Evolutionary conservation across 2,888 invertebrate genomes (phyloP).

Genomic region (Spilarctia lutea): DNA sequence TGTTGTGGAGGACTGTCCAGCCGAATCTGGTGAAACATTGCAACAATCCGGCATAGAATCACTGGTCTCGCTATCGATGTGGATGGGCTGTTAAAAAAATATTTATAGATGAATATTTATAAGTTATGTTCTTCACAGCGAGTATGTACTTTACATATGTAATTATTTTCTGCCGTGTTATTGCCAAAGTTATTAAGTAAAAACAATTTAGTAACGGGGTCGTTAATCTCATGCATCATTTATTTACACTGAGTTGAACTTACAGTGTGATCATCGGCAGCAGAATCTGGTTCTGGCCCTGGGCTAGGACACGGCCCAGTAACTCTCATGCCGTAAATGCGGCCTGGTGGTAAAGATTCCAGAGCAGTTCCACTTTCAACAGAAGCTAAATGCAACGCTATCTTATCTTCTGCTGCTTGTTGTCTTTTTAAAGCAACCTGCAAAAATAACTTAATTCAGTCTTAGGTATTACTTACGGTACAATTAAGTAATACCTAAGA

Average conservation of each 20-base stretch:
- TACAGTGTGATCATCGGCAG: constrained; percentile 76
- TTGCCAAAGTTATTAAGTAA: background rate
- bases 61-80: constrained; percentile 83
- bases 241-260: constrained; percentile 34
- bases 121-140: too few relatives aligned
- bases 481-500: background rate
- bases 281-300: constrained; percentile 80
- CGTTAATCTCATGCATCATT: background rate
- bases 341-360: constrained; percentile 94
- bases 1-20: constrained; percentile 59
- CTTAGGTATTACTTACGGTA: background rate
- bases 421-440: constrained; percentile 98
- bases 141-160: too few relatives aligned
- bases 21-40: constrained; percentile 74
- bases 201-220: background rate
- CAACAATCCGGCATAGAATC: constrained; percentile 81
- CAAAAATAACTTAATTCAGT: constrained; percentile 13
- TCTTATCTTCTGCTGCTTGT: constrained; percentile 98
- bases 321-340: constrained; percentile 95
- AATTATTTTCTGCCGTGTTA: background rate
- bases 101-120: too few relatives aligned
- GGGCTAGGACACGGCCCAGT: constrained; percentile 90
- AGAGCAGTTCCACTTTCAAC: constrained; percentile 80
- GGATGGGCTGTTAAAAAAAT: constrained; percentile 68
- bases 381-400: constrained; percentile 96